phyloP scores from a whole-genome alignment of 1,140 invertebrate genomes.

The Wiebesia pumilae region DNA sequence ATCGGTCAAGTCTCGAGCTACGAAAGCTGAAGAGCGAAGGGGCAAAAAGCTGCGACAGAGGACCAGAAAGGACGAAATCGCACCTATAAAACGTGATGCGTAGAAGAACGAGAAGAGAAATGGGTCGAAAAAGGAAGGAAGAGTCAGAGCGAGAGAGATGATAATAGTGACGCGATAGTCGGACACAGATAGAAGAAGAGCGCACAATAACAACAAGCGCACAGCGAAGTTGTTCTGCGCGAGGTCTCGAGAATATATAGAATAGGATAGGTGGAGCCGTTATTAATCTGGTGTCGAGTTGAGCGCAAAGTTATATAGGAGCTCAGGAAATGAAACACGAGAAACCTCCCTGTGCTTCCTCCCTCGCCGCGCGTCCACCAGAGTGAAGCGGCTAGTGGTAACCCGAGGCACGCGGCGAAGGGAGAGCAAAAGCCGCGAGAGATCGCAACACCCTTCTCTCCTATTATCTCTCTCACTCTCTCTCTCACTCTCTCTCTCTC shows the following conservation, averaged over 20 bases:
- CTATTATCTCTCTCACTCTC: background rate
- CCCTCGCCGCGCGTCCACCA: slow-evolving; percentile 7
- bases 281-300: slow-evolving; percentile 77
- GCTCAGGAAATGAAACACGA: slow-evolving; percentile 77
- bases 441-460: slow-evolving; percentile 36
- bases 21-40: background rate
- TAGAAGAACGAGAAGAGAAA: background rate
- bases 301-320: slow-evolving; percentile 77
- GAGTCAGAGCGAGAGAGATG: slow-evolving; percentile 14
- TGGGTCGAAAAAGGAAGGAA: background rate
- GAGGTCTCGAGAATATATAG: slow-evolving; percentile 58
- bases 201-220: slow-evolving; percentile 17
- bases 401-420: slow-evolving; percentile 25
- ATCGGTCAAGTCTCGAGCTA: background rate
- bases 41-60: background rate
- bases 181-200: slow-evolving; percentile 2
- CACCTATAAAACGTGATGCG: background rate
- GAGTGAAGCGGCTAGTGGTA: slow-evolving; percentile 7
- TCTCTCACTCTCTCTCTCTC: background rate
- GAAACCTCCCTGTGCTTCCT: slow-evolving; percentile 68
- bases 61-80: no score
- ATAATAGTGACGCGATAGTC: slow-evolving; percentile 56
- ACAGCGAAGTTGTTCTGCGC: slow-evolving; percentile 64
- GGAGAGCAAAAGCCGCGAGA: background rate
- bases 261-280: slow-evolving; percentile 73